Percentiles rank a stretch among this genome's conserved stretches.
Evolutionary conservation across 2,113 vertebrate genomes (phyloP).

Genomic region (Uropsilus gracilis): DNA sequence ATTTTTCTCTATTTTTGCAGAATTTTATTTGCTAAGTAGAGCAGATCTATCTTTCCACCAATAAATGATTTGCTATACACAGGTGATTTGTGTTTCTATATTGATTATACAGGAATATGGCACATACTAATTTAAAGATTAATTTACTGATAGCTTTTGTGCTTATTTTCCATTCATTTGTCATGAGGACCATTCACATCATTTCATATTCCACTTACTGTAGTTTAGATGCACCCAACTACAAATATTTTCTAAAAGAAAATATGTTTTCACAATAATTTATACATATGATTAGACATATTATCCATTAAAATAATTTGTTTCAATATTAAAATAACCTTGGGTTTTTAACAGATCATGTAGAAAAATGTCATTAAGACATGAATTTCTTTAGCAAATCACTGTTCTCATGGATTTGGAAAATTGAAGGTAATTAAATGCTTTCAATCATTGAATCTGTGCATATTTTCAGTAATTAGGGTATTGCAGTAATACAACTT

Average conservation of each 20-base stretch:
- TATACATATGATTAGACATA: background rate
- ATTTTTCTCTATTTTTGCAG: background rate
- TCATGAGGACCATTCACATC: background rate
- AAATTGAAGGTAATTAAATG: background rate
- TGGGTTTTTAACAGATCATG: background rate
- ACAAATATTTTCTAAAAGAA: conserved; percentile 11
- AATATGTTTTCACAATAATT: background rate
- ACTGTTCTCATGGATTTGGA: background rate
- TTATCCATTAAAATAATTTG: background rate
- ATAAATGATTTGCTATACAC: too few relatives aligned
- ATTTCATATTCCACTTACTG: background rate
- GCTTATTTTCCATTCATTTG: background rate
- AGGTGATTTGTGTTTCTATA: too few relatives aligned
- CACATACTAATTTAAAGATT: background rate
- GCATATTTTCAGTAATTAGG: background rate
- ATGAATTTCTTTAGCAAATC: background rate
- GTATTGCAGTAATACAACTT: background rate
- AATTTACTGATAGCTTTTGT: background rate
- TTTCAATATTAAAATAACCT: background rate
- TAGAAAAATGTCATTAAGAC: background rate
- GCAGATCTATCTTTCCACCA: background rate
- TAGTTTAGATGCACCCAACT: background rate
- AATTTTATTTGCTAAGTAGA: background rate
- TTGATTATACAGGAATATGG: background rate
- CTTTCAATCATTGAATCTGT: background rate